Percentiles rank a stretch among this genome's conserved stretches.
Evolutionary conservation across 2,888 invertebrate species (phyloP).

Genomic region (Tetrapedia diversipes): DNA sequence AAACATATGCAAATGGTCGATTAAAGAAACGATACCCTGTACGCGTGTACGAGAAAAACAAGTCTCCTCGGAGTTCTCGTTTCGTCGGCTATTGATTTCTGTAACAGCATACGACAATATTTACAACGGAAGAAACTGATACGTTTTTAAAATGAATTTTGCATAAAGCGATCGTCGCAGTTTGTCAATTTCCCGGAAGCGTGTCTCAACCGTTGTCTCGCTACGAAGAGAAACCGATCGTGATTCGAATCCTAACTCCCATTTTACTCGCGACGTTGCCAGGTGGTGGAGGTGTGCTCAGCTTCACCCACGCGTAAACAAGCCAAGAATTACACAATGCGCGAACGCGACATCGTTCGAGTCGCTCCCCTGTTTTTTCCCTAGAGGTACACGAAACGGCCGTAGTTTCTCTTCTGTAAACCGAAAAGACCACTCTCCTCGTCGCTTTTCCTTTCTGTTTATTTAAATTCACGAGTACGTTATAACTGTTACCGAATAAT

Average conservation of each 20-base stretch:
- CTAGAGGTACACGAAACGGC: not conserved
- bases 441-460: no score
- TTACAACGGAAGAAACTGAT: no score
- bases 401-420: no score
- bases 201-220: not conserved
- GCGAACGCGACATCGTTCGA: slow-evolving; percentile 37
- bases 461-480: no score
- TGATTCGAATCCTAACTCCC: slow-evolving; percentile 17
- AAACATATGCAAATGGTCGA: no score
- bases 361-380: slow-evolving; percentile 21
- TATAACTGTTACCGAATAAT: no score
- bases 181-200: slow-evolving; percentile 11
- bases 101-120: no score
- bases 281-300: slow-evolving; percentile 2
- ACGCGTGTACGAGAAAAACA: no score
- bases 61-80: no score
- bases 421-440: no score
- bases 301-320: slow-evolving; percentile 39
- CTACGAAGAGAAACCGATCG: slow-evolving; percentile 4
- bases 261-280: slow-evolving; percentile 12
- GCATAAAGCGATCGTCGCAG: not conserved
- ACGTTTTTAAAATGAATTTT: not conserved
- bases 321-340: slow-evolving; percentile 59
- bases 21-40: no score
- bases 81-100: no score